Evolutionary conservation across 2,797 vertebrate species (phyloP), one percentile per base, ranked within the genome.

Genomic region (Microctenopoma stevenorrisi): DNA sequence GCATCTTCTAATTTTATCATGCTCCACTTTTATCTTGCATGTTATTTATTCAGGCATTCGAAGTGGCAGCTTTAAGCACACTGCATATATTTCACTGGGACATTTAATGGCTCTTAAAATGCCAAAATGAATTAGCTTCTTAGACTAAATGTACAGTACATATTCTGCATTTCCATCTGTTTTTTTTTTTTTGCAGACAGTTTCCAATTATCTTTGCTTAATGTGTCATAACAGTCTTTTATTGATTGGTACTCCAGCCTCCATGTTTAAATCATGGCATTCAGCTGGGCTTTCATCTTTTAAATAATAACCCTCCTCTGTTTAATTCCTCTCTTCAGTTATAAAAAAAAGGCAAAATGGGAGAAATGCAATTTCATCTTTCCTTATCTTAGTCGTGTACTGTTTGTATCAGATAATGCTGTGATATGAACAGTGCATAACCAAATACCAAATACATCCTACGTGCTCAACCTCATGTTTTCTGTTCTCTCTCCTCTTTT

Each of bases 191-290:
- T 2, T 42, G 46, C 25, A 35, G 47, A 54, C 48, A 70, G 43
- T 71, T 80, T 86, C 44, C 47, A 78, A 81, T 83, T 81, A 73
- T 84, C 46, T 82, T 49, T 66, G 59, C 65, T 65, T 81, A 80
- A 81, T 81, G 67, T n/a, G 2, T 83, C 63, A 62, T 59, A 79
- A 73, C 61, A 82, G 68, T 50, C 57, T 68, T 75, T 28, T 67
- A 69, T 84, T 79, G 74, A 81, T 83, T 66, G 58, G 49, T 63
- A 25, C 71, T 76, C 50, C 35, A 79, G 43, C 67, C 58, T 33
- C 44, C 30, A 33, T 60, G 54, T 53, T 64, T 60, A 47, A 81
- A 73, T 72, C 54, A 69, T 43, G 47, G 22, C 38, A 64, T 81
- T 82, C 53, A 86, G 61, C 52, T 52, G 22, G 4, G 58, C 38